These are phyloP conservation scores for Chlamydotis undulata DNA, from an alignment of 2,113 vertebrate genomes.

Conservation along the genomic window DNA sequence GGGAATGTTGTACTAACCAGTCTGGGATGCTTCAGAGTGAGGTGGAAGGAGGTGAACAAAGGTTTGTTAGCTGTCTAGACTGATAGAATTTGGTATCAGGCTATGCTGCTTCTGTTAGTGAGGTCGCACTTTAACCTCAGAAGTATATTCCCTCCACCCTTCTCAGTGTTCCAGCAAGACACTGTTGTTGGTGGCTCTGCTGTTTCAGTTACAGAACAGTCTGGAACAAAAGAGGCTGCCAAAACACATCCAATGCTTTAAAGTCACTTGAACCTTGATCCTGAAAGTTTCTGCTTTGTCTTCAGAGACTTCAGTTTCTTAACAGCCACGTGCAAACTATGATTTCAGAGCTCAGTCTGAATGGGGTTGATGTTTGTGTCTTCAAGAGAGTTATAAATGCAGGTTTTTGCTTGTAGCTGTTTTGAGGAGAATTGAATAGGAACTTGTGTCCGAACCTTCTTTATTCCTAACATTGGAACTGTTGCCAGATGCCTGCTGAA, in stretches of 20 bases:
- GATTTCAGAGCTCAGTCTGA: not conserved
- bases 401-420: not conserved
- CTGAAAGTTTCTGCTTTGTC: not conserved
- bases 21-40: not conserved
- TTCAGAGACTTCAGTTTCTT: not conserved
- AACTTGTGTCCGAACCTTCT: not conserved
- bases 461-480: not conserved
- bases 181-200: not conserved
- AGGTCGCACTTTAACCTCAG: not conserved
- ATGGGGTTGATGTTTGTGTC: not conserved
- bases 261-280: not conserved
- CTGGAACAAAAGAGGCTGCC: not conserved
- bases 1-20: not conserved
- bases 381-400: not conserved
- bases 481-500: not conserved
- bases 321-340: not conserved
- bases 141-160: not conserved
- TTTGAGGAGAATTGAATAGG: not conserved
- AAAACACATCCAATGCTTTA: not conserved
- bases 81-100: not conserved
- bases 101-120: not conserved
- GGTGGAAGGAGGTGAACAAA: not conserved
- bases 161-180: not conserved
- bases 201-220: not conserved
- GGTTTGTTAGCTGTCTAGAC: not conserved